A percentile compares a stretch with the other conserved stretches of the same genome.
Conservation (phyloP, 64 coral and sea anemone genomes). For the Trachythela sp. region DNA sequence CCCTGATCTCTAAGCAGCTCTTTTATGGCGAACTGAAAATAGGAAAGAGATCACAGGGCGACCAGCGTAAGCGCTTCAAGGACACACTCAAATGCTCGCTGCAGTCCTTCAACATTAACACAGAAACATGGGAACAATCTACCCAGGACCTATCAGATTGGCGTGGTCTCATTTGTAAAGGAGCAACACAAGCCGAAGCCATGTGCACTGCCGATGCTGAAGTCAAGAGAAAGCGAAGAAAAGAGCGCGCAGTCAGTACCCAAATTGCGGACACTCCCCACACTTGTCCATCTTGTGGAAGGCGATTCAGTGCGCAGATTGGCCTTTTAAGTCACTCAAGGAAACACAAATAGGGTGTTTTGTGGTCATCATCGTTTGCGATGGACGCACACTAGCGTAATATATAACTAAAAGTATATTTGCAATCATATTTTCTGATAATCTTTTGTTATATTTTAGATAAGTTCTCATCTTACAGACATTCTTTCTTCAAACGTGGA, state of each 20-base stretch:
- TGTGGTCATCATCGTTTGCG: too few relatives aligned
- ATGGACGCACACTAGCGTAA: too few relatives aligned
- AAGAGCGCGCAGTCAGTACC: slow-evolving; percentile 16
- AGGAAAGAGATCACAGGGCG: slow-evolving; percentile 9
- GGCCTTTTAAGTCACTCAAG: background rate
- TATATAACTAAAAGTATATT: too few relatives aligned
- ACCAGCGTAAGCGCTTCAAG: slow-evolving; percentile 11
- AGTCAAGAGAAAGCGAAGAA: slow-evolving; percentile 21
- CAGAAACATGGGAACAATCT: background rate
- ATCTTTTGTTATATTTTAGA: background rate
- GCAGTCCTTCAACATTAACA: background rate
- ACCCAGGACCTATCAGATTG: background rate
- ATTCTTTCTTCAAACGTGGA: background rate
- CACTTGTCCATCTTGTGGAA: background rate
- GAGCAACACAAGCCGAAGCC: background rate
- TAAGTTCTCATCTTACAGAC: background rate
- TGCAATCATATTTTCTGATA: too few relatives aligned
- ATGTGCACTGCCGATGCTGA: background rate
- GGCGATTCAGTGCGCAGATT: background rate
- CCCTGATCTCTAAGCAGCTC: background rate
- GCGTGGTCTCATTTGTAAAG: background rate
- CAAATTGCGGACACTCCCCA: too few relatives aligned
- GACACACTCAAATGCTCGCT: slow-evolving; percentile 20
- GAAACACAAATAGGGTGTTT: too few relatives aligned
- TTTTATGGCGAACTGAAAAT: background rate